These are phyloP conservation scores for Erythrocercus mccallii DNA, from an alignment of 2,113 vertebrate genomes.

Conservation along the genomic window DNA sequence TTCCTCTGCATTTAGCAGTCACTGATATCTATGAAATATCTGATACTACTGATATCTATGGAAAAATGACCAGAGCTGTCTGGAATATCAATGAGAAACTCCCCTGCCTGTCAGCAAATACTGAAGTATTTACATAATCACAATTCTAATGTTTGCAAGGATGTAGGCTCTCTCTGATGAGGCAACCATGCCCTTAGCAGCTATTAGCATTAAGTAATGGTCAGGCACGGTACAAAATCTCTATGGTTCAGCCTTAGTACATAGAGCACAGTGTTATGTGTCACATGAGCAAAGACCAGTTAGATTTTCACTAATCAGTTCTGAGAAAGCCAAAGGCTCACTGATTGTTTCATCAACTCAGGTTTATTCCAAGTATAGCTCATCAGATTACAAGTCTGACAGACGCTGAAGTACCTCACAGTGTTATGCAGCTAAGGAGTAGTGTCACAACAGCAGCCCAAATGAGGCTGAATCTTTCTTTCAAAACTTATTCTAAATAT, in stretches of 20 bases:
- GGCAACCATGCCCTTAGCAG: background rate
- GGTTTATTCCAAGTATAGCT: conserved; percentile 63
- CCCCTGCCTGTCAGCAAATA: conserved; percentile 18
- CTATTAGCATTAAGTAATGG: conserved; percentile 14
- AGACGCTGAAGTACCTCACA: background rate
- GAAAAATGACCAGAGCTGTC: conserved; percentile 48
- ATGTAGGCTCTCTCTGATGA: background rate
- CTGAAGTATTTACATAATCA: conserved; percentile 23
- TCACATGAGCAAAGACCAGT: background rate
- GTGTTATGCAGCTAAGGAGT: conserved; percentile 27
- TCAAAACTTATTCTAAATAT: background rate
- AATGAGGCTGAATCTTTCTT: background rate
- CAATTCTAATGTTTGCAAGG: conserved; percentile 13
- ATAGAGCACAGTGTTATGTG: background rate
- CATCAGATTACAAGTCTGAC: conserved; percentile 51
- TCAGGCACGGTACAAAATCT: background rate
- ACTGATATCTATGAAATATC: too few relatives aligned
- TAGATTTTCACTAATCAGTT: conserved; percentile 47
- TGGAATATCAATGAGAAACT: conserved; percentile 47
- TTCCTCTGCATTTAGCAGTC: conserved; percentile 30
- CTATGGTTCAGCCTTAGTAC: background rate
- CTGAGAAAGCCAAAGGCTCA: conserved; percentile 24
- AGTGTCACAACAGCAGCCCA: background rate
- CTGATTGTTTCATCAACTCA: conserved; percentile 55
- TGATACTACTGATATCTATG: conserved; percentile 43